Base-by-base conservation (phyloP, 2,797 vertebrate species). In the Molossus molossus region DNA sequence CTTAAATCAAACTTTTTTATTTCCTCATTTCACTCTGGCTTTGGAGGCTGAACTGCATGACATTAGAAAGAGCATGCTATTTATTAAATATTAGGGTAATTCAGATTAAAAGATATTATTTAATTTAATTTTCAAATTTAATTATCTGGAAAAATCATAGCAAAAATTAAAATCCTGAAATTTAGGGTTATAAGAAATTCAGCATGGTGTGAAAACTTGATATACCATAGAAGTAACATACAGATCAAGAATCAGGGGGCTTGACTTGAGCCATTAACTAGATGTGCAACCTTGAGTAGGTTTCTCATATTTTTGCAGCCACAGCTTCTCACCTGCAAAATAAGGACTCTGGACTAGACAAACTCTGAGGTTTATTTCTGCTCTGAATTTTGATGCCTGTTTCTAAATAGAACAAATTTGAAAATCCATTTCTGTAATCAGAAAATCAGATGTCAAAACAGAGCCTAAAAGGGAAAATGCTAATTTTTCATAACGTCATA, bases 341-440 rank as follows among this genome's bases (percentile, higher is more conserved):
- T 50, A 65, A 91, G 73, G 69, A 20, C 27, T 91, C 37, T 33
- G 40, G 12, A 72, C 37, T 50, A 72, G 55, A 77, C 20, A 84
- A 72, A 77, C 40, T 55, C 60, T 20, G 62, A 87, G 20, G 27
- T 76, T 72, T 94, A 72, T 37, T 57, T 18, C 1, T 4, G 0
- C 48, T 95, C 14, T 79, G 45, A 91, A 90, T 82, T 94, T 86
- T 60, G n/a, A 92, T 82, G 12, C 10, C 17, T 87, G 21, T 89
- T 69, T 94, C 85, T 92, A 92, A 73, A 53, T 57, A 84, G 70
- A 81, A 73, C 7, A 2, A 20, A 67, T 73, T 83, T 69, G 20
- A 90, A 95, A 95, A 89, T n/a, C 8, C 62, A 62, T 92, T 90
- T 94, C 45, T 77, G 17, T 82, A 96, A 88, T 95, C 48, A 94